A percentile compares a stretch with the other conserved stretches of the same genome.
Evolutionary conservation across 1,140 invertebrate genomes (phyloP).

Genomic region (Schlechtendalia chinensis): DNA sequence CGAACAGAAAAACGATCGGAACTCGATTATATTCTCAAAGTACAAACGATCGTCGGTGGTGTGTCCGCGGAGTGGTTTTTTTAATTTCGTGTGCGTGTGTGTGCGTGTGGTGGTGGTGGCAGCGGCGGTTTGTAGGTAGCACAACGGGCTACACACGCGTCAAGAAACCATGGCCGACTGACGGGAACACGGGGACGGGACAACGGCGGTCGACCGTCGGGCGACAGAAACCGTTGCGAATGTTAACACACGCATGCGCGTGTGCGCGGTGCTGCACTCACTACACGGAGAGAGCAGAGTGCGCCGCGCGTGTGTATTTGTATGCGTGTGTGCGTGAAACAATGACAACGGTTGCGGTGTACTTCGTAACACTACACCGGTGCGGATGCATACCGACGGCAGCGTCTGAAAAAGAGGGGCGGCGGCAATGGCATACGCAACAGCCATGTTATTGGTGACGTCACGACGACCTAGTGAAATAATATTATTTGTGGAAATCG

Average conservation of each 20-base stretch:
- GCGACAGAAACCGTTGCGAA: conserved; percentile 17
- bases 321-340: not conserved
- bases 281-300: too few relatives aligned
- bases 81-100: not conserved
- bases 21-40: not conserved
- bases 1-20: too few relatives aligned
- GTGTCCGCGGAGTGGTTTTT: not conserved
- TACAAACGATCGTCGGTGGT: not conserved
- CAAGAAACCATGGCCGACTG: conserved; percentile 48
- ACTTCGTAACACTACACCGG: not conserved
- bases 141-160: conserved; percentile 24
- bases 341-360: not conserved
- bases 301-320: not conserved
- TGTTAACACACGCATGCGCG: not conserved
- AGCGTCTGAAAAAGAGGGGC: not conserved
- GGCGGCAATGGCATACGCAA: not conserved
- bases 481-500: not conserved
- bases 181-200: not conserved
- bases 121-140: not conserved
- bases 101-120: not conserved
- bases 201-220: not conserved
- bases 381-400: not conserved
- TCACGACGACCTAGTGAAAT: conserved; percentile 8
- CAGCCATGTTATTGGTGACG: conserved; percentile 17
- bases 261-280: too few relatives aligned